phyloP scores from a whole-genome alignment of 2,888 invertebrate species.

The Pyrgus malvae region DNA sequence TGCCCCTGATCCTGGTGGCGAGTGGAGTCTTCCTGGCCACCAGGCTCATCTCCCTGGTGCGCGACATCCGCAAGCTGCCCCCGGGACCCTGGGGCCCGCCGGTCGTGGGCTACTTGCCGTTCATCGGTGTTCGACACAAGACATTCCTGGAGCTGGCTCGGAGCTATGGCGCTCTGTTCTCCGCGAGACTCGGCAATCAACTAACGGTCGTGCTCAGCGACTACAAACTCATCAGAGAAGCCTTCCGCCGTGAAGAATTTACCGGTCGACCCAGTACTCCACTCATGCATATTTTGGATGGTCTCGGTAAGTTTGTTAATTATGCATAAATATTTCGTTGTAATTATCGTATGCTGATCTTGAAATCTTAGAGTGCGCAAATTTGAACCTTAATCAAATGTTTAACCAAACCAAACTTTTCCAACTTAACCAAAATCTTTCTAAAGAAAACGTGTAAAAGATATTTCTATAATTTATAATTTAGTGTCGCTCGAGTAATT shows the following conservation, averaged over 20 bases:
- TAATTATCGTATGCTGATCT: background rate
- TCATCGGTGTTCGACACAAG: conserved; percentile 89
- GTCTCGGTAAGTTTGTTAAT: conserved; percentile 88
- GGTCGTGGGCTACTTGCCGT: conserved; percentile 91
- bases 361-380: too few relatives aligned
- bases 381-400: too few relatives aligned
- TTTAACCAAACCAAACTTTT: too few relatives aligned
- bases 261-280: conserved; percentile 93
- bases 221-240: conserved; percentile 91
- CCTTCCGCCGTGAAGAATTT: conserved; percentile 93
- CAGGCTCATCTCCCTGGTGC: conserved; percentile 69
- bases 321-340: background rate
- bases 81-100: conserved; percentile 96
- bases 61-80: conserved; percentile 82
- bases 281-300: conserved; percentile 92
- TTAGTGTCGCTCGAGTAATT: too few relatives aligned
- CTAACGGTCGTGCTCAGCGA: conserved; percentile 93
- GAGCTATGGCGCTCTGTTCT: conserved; percentile 91
- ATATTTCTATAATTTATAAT: too few relatives aligned
- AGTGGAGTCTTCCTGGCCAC: conserved; percentile 75
- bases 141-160: conserved; percentile 89
- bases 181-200: conserved; percentile 90
- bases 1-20: conserved; percentile 70
- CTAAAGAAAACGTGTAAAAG: too few relatives aligned
- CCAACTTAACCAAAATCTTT: too few relatives aligned